Evolutionary conservation across 2,113 vertebrate species (phyloP).

Genomic region (Daubentonia madagascariensis): DNA sequence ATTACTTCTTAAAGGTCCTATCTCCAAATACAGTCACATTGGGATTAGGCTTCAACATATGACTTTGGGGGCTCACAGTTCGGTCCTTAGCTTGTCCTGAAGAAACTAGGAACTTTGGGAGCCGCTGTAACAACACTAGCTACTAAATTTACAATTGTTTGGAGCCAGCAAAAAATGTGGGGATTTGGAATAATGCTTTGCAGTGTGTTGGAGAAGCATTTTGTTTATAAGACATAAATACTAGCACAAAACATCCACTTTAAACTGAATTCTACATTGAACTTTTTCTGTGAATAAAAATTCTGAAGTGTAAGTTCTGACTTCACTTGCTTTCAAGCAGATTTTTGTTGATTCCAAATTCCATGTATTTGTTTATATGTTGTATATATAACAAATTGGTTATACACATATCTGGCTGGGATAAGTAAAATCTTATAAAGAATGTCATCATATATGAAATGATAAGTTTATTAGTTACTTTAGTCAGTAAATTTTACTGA

Average conservation of each 20-base stretch:
- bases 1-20: not conserved
- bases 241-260: not conserved
- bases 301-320: not conserved
- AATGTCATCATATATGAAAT: not conserved
- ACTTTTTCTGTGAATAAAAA: not conserved
- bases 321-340: not conserved
- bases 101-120: not conserved
- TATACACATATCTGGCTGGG: not conserved
- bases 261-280: not conserved
- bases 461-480: not conserved
- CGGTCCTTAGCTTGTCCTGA: not conserved
- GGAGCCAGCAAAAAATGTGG: not conserved
- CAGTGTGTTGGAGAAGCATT: not conserved
- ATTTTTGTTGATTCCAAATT: not conserved
- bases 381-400: not conserved
- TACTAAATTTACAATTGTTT: not conserved
- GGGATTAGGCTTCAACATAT: not conserved
- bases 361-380: not conserved
- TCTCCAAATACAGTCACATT: not conserved
- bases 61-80: not conserved
- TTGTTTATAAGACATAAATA: not conserved
- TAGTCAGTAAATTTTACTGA: not conserved
- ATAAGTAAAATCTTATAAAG: not conserved
- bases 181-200: not conserved
- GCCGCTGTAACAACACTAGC: rapidly evolving